Conservation (phyloP, 2,797 vertebrate genomes). For the Rhincodon typus region DNA sequence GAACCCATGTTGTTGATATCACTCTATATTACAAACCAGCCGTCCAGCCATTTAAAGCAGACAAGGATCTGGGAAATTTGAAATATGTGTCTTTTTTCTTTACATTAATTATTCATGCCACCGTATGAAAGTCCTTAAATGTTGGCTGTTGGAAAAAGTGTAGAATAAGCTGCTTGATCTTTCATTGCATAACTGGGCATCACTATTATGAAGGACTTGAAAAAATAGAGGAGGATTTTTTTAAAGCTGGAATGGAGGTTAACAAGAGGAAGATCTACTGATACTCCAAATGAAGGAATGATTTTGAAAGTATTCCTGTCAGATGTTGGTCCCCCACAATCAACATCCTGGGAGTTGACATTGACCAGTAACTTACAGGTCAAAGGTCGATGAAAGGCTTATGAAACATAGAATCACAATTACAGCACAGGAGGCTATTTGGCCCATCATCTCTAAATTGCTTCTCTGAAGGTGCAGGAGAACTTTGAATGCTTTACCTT, state of each 20-base stretch:
- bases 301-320: not conserved
- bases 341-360: too few relatives aligned
- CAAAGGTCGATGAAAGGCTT: not conserved
- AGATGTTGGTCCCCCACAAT: not conserved
- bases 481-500: not conserved
- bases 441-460: not conserved
- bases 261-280: not conserved
- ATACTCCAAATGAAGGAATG: not conserved
- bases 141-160: not conserved
- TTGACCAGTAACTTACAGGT: not conserved
- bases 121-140: not conserved
- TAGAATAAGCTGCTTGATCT: not conserved
- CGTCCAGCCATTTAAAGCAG: not conserved
- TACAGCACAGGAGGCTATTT: not conserved
- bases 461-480: not conserved
- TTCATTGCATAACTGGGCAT: not conserved
- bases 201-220: not conserved
- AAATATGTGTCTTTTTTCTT: not conserved
- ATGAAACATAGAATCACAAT: not conserved
- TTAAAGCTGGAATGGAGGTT: not conserved
- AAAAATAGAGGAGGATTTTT: not conserved
- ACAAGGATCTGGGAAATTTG: not conserved
- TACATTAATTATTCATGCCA: not conserved
- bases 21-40: too few relatives aligned
- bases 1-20: too few relatives aligned